phyloP scores from a whole-genome alignment of 2,888 invertebrate species.

The Latrodectus elegans region DNA sequence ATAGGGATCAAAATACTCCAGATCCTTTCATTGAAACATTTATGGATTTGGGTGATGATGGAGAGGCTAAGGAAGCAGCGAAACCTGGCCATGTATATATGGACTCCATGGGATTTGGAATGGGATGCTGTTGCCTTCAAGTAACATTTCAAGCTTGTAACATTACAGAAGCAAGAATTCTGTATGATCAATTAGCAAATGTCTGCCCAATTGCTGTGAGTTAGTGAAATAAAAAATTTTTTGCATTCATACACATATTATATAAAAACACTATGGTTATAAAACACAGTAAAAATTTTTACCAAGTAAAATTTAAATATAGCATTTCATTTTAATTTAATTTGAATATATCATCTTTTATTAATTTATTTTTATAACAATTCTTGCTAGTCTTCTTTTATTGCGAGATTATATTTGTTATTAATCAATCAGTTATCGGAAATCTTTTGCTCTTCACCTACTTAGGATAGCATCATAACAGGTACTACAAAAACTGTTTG shows the following conservation, averaged over 20 bases:
- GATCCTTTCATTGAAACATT: constrained; percentile 84
- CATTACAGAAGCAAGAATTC: constrained; percentile 92
- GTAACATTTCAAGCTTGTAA: constrained; percentile 97
- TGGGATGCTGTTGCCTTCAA: constrained; percentile 98
- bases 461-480: no score
- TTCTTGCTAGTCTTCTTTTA: no score
- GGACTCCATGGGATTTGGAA: constrained; percentile 99
- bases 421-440: no score
- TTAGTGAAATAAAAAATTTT: background rate
- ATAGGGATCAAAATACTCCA: constrained; percentile 89
- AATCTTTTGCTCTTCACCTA: no score
- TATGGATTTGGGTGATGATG: constrained; percentile 79
- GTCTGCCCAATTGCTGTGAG: constrained; percentile 95
- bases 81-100: constrained; percentile 94
- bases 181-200: constrained; percentile 98
- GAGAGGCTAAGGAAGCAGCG: constrained; percentile 81
- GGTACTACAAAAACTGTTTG: no score
- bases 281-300: no score
- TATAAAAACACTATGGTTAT: no score
- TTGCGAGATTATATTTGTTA: no score
- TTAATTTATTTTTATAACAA: no score
- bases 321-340: background rate
- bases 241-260: no score
- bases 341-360: no score
- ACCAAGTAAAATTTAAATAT: no score